Percentiles rank a stretch among this genome's conserved stretches.
Conservation (phyloP, 2,113 vertebrate genomes). For the Sphaerodactylus townsendi region DNA sequence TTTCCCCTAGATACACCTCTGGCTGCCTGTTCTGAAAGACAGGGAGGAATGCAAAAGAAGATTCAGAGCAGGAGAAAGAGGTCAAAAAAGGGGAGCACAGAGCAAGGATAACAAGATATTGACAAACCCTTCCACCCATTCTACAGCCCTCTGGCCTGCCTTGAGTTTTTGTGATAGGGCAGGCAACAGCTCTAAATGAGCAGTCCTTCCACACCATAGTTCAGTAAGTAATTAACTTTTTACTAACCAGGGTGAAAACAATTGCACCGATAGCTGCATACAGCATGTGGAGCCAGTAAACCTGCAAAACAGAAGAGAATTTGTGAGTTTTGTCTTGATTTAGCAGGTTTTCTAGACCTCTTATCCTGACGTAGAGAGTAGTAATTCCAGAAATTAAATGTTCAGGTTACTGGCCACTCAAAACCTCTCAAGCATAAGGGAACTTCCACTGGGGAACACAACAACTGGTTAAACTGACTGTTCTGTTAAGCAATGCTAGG, state of each 20-base stretch:
- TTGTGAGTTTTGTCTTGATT: accelerated
- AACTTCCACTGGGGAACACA: not conserved
- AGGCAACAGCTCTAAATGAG: not conserved
- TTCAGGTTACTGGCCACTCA: not conserved
- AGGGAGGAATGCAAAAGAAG: too few species aligned
- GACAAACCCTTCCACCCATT: not conserved
- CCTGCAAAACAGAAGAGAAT: conserved; percentile 62
- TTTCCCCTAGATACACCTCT: too few species aligned
- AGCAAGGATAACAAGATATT: too few species aligned
- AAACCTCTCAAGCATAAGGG: not conserved
- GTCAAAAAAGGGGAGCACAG: too few species aligned
- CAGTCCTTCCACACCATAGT: not conserved
- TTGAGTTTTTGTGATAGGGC: not conserved
- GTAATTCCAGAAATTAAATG: not conserved
- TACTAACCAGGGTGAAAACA: conserved; percentile 90
- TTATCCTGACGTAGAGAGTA: not conserved
- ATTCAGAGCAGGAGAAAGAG: too few species aligned
- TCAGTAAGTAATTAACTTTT: not conserved
- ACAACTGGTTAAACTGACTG: not conserved
- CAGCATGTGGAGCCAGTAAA: conserved; percentile 94
- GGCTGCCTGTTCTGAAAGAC: too few species aligned
- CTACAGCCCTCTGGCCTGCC: too few species aligned
- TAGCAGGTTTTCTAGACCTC: not conserved
- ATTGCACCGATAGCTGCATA: conserved; percentile 90
- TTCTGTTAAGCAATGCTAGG: not conserved